A percentile compares a stretch with the other conserved stretches of the same genome.
Conservation (phyloP, 2,888 invertebrate species). For the Leistus spinibarbis region DNA sequence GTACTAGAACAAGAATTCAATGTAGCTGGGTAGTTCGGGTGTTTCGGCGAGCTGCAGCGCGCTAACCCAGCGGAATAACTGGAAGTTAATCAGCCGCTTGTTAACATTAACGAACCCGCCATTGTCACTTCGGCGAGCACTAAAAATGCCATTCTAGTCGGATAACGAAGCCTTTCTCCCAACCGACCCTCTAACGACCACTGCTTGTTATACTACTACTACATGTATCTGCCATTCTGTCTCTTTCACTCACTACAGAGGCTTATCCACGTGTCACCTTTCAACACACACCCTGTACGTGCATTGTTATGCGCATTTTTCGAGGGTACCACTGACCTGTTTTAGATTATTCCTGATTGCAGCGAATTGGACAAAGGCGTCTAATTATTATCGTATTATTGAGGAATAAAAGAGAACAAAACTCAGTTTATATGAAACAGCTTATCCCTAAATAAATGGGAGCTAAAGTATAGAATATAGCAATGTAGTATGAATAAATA, state of each 20-base stretch:
- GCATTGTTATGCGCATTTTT: too few relatives aligned
- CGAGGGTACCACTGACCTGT: too few relatives aligned
- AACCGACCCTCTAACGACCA: constrained; percentile 35
- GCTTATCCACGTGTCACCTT: constrained; percentile 10
- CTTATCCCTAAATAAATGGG: background rate
- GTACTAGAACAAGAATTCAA: too few relatives aligned
- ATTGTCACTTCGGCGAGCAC: constrained; percentile 51
- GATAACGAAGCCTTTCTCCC: constrained; percentile 54
- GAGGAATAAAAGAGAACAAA: background rate
- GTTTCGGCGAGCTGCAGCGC: too few relatives aligned
- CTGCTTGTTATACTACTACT: background rate
- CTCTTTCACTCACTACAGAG: too few relatives aligned
- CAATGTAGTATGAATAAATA: background rate
- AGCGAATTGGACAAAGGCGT: too few relatives aligned
- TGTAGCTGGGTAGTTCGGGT: too few relatives aligned
- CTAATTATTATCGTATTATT: too few relatives aligned
- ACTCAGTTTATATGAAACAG: background rate
- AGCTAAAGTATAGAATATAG: background rate
- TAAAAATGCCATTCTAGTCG: constrained; percentile 53
- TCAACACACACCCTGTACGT: background rate
- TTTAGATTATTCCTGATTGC: too few relatives aligned
- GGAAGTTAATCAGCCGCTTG: constrained; percentile 55
- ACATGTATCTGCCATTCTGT: background rate
- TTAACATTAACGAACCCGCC: constrained; percentile 55
- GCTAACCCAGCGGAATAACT: constrained; percentile 50